A percentile compares a stretch with the other conserved stretches of the same genome.
Conservation (phyloP, 2,113 vertebrate species). For the Oreocharis arfaki region DNA sequence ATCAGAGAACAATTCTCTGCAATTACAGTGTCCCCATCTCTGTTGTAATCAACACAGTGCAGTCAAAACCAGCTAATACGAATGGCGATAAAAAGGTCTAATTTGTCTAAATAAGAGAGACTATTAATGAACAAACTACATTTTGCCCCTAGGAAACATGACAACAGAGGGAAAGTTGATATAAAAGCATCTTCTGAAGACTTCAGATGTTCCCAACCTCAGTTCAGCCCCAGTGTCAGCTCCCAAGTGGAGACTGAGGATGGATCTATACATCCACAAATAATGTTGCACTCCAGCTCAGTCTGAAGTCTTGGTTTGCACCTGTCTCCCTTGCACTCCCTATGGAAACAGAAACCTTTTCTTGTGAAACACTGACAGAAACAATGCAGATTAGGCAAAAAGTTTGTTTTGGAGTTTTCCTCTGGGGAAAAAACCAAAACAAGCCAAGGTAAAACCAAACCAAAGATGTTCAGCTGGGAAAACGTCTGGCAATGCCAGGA, state of each 20-base stretch:
- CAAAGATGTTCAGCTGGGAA: background rate
- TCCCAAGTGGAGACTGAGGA: background rate
- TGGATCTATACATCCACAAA: background rate
- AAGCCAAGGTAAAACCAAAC: background rate
- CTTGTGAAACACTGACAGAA: background rate
- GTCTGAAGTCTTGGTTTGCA: background rate
- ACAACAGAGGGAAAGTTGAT: background rate
- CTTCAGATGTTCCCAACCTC: background rate
- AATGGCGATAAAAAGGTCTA: slow-evolving; percentile 19
- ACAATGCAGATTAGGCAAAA: background rate
- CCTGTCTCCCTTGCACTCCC: background rate
- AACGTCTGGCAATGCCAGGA: background rate
- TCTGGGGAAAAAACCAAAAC: background rate
- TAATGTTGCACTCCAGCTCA: rapidly evolving
- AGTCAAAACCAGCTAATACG: slow-evolving; percentile 16
- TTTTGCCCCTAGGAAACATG: background rate
- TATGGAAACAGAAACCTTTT: background rate
- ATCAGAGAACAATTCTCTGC: slow-evolving; percentile 12
- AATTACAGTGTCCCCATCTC: background rate
- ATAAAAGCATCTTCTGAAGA: background rate
- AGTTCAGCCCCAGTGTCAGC: background rate
- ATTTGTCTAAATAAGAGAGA: slow-evolving; percentile 27
- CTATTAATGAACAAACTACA: slow-evolving; percentile 12
- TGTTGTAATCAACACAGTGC: background rate
- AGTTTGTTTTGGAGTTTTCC: background rate